Base-by-base conservation (phyloP, 1,140 invertebrate species). In the Ctenoplectra terminalis region DNA sequence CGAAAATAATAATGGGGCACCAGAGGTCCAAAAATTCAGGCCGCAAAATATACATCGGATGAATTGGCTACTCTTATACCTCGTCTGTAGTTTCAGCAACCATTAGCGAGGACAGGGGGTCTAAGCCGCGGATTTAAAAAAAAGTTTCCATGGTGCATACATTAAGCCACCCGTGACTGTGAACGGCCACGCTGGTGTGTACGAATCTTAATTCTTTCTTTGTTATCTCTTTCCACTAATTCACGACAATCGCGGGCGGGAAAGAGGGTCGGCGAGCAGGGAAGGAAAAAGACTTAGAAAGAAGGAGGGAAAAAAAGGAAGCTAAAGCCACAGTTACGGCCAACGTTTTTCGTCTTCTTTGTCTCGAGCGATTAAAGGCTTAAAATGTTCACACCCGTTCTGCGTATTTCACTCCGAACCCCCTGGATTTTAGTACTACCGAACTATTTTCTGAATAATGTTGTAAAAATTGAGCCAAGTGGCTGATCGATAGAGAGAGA, bases 131-230 rank as follows among this genome's bases (percentile, higher is more conserved):
- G 87, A 90, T 90, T 91, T 88, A 87, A 92, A 89, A 86, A 86
- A 87, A 87, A 82, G 67, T 85, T 85, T 80, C 61, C 79, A 43
- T 29, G 81, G 72, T 83, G 89, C 88, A 92, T 92, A 91, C 79
- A 92, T 92, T 92, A 92, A 85, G 85, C 54, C 48, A 46, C 11
- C n/a, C 66, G 69, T 67, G 43, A 72, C 60, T 70, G 79, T 72
- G 73, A 61, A 56, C 64, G 72, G 75, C 64, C 52, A 40, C 66
- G 81, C 78, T 48, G 74, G 81, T 87, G 83, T 87, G 80, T 82
- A 74, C 67, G 85, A 90, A 90, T 92, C 91, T 92, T 93, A 93
- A 93, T 92, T 93, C 90, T 91, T 89, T 89, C 91, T 90, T 89
- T 92, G 90, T 92, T 92, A 93, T 93, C 91, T 92, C 88, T 87